A percentile compares a stretch with the other conserved stretches of the same genome.
These are phyloP conservation scores for Sebastolobus altivelis DNA, from an alignment of 2,797 vertebrate genomes.

Conservation along the genomic window DNA sequence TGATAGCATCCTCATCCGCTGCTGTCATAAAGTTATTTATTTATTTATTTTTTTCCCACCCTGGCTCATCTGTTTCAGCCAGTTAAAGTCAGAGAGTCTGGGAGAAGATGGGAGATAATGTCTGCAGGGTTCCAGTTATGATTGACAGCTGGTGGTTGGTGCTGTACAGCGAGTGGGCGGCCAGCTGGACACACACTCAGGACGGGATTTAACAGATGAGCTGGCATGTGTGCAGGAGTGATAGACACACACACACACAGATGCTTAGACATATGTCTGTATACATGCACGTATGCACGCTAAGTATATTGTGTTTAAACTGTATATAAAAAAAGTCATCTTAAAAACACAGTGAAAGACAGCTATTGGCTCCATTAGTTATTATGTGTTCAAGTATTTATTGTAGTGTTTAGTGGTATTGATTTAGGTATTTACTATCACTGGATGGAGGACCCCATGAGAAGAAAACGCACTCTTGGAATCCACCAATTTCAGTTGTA, in stretches of 20 bases:
- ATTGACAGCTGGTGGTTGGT: constrained; percentile 55
- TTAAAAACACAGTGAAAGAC: background rate
- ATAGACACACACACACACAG: background rate
- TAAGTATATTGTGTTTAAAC: background rate
- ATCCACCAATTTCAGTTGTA: background rate
- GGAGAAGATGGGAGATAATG: constrained; percentile 33
- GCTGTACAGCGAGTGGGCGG: constrained; percentile 32
- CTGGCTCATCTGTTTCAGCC: constrained; percentile 29
- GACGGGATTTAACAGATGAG: constrained; percentile 18
- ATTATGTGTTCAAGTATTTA: background rate
- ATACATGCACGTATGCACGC: background rate
- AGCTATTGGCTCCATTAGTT: background rate
- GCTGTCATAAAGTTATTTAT: constrained; percentile 15
- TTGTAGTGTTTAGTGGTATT: background rate
- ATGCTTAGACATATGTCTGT: constrained; percentile 4
- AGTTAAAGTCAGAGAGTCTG: constrained; percentile 29
- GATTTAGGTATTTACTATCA: background rate
- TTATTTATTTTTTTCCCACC: background rate
- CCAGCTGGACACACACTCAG: constrained; percentile 44
- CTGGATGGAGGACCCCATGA: background rate
- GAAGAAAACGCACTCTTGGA: background rate
- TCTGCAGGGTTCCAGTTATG: constrained; percentile 39
- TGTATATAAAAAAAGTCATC: background rate
- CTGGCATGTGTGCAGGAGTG: background rate
- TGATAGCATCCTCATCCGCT: constrained; percentile 22